Evolutionary conservation across 2,113 vertebrate genomes (phyloP), one percentile per base, ranked within the genome.

Genomic region (Chamaea fasciata): DNA sequence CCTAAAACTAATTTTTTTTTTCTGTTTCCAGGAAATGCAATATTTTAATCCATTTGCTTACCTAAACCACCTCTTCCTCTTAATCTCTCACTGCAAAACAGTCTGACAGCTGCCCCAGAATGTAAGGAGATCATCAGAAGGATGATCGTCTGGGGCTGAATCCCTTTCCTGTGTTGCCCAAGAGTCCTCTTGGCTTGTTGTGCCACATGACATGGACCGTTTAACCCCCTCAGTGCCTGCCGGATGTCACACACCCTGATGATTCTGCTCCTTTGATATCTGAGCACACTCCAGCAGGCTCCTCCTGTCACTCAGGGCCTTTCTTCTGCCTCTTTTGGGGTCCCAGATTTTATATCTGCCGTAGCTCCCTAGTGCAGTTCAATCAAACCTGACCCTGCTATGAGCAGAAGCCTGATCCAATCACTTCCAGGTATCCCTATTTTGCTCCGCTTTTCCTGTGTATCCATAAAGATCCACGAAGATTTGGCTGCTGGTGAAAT

Each of bases 231-330:
- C 77, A 2, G 0, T 24, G 44, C 24, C 69, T 4, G 2, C 69
- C 41, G 26, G 50, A 11, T 41, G 5, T 15, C 9, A 4, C 31
- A 55, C 3, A 8, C 35, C 1, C 0, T 33, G 35, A 16, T 23
- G 52, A 12, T 20, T 27, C 5, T 2, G 9, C 18, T 52, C 57
- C 39, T 71, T 21, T 23, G 27, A 2, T 13, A 59, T 1, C 16
- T 26, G 31, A 44, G 49, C 28, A 41, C 44, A 7, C 27, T 59
- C 41, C 39, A 76, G 30, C 46, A 19, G 22, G 21, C 39, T 55
- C 28, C 46, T 68, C n/a, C 65, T 59, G 62, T 6, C 9, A 3
- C 35, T 59, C 9, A 21, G 68, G 2, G 33, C 13, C 19, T 13
- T 24, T 83, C 46, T 76, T 42, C 56, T 95, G 70, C 23, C 24